These are phyloP conservation scores for Mus spretus DNA, from an alignment of 2,797 vertebrate species.

Conservation along the genomic window DNA sequence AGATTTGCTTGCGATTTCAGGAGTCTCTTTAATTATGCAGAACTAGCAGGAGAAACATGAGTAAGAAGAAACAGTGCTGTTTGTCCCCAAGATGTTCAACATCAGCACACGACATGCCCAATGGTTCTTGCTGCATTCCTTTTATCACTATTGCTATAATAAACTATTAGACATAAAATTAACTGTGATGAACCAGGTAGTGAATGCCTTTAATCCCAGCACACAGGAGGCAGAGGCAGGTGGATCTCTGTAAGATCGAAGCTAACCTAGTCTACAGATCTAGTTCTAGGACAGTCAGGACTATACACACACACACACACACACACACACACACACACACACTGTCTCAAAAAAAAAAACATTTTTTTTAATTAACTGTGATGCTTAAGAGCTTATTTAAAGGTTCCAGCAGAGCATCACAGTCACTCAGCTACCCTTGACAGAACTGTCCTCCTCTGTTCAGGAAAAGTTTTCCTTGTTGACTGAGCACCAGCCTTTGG, in stretches of 20 bases:
- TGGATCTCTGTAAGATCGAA: neutral
- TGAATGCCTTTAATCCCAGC: neutral
- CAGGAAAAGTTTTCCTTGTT: neutral
- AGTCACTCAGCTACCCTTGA: neutral
- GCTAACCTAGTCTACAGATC: neutral
- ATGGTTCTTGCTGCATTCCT: neutral
- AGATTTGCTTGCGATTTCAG: slow-evolving; percentile 23
- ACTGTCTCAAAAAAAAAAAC: neutral
- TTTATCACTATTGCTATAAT: neutral
- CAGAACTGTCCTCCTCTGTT: neutral
- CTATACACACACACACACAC: neutral
- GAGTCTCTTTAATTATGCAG: slow-evolving; percentile 25
- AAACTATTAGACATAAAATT: neutral
- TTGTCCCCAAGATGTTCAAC: neutral
- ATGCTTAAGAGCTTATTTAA: neutral
- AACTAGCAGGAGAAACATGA: neutral
- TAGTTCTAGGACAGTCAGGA: neutral
- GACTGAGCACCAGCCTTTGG: neutral
- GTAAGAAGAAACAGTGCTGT: neutral
- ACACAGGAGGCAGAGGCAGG: neutral
- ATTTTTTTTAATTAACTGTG: neutral
- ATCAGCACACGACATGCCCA: neutral
- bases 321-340: neutral
- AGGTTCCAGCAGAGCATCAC: neutral
- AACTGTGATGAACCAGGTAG: neutral